These are phyloP conservation scores for Ptilodon capucinus DNA, from an alignment of 2,888 invertebrate species.

Conservation along the genomic window DNA sequence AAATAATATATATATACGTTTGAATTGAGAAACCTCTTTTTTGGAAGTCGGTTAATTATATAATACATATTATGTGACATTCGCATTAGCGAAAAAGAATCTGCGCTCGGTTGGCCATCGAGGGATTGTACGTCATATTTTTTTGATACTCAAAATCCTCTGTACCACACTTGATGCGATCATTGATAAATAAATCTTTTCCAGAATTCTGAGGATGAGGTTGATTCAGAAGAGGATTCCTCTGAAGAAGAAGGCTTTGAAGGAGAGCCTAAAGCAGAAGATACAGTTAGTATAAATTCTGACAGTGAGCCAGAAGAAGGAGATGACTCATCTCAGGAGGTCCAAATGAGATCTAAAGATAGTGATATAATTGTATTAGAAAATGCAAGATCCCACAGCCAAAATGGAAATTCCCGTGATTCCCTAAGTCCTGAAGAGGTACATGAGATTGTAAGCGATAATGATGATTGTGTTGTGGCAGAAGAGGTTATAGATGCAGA, in stretches of 20 bases:
- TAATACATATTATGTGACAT: too few species aligned
- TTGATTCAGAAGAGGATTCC: slow-evolving; percentile 54
- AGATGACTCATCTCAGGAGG: slow-evolving; percentile 51
- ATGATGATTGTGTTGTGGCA: slow-evolving; percentile 72
- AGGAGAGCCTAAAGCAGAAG: slow-evolving; percentile 46
- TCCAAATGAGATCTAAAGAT: slow-evolving; percentile 37
- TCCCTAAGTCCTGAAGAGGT: slow-evolving; percentile 63
- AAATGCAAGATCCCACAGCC: slow-evolving; percentile 41
- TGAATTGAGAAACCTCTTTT: too few species aligned
- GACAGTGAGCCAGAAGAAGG: slow-evolving; percentile 56
- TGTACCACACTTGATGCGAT: too few species aligned
- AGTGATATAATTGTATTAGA: slow-evolving; percentile 51
- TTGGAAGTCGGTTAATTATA: too few species aligned
- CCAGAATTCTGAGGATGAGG: slow-evolving; percentile 43
- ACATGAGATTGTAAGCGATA: slow-evolving; percentile 69
- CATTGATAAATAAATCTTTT: slow-evolving; percentile 12
- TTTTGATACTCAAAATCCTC: too few species aligned
- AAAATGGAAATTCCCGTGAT: slow-evolving; percentile 46
- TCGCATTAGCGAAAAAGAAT: too few species aligned
- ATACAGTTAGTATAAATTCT: slow-evolving; percentile 68
- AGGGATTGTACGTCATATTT: too few species aligned
- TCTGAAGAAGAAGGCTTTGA: slow-evolving; percentile 48
- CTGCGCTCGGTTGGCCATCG: too few species aligned
- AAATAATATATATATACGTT: too few species aligned
- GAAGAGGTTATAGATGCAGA: slow-evolving; percentile 40